Base-by-base conservation (phyloP, 1,140 invertebrate genomes). In the Magallana ariakensis region DNA sequence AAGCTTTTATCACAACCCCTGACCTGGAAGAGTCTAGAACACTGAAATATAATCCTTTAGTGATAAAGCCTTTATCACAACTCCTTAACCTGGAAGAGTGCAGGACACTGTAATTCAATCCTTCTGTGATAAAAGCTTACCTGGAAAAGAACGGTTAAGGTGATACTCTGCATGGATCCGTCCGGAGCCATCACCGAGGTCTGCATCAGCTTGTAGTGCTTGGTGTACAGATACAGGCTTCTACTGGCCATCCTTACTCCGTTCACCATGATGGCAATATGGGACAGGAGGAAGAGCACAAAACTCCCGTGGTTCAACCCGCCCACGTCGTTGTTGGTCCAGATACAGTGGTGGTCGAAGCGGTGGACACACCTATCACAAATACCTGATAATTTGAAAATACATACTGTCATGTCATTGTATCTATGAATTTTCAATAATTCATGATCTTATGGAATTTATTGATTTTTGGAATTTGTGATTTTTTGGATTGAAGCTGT, bases 341-440 rank as follows among this genome's bases (percentile, higher is more conserved):
- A 95, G 15, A 94, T 90, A 91, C 94, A 95, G 86, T 95, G 94
- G 84, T 95, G 94, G 85, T 95, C 94, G 92, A 94, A 95, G n/a
- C 93, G 91, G 83, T 93, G 91, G 11, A 95, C 90, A 92, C 94
- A 95, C 82, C 88, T 90, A 84, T 95, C 91, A 89, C 93, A 94
- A 16, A 93, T 90, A 85, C 90, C 94, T 95, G 90, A 16, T 91
- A 90, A 62, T 16, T 0, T 46, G 33, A 46, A 46, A 46, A 46
- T 46, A 46, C 33, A 46, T 46, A n/a, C n/a, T 0, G 5, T 46
- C 2, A 46, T 46, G 33, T 0, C 33, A 46, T 46, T 2, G 2
- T 4, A 46, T 46, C 33, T 46, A 46, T 46, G 0, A 46, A 46
- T 46, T 0, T 0, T 46, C 33, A 46, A 46, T 46, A 5, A 46